These are phyloP conservation scores for Tortrix viridana DNA, from an alignment of 2,888 invertebrate genomes.

Conservation along the genomic window DNA sequence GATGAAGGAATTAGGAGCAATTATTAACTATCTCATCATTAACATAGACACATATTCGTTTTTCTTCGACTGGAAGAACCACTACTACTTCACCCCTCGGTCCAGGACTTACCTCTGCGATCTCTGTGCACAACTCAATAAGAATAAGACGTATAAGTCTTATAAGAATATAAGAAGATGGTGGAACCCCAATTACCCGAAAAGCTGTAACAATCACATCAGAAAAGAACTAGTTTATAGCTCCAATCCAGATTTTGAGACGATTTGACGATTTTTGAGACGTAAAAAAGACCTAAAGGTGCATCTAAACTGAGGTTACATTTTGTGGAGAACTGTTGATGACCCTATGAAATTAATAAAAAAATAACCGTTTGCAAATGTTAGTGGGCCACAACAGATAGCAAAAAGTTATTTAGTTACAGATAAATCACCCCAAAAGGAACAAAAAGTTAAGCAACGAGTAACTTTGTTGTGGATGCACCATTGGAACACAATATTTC, in stretches of 20 bases:
- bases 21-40: conserved; percentile 66
- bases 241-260: neutral
- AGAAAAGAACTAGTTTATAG: neutral
- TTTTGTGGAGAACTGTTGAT: too few relatives aligned
- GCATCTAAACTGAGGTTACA: too few relatives aligned
- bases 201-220: conserved; percentile 48
- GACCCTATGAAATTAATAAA: too few relatives aligned
- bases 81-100: conserved; percentile 60
- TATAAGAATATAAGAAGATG: conserved; percentile 57
- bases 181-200: conserved; percentile 65
- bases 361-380: too few relatives aligned
- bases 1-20: conserved; percentile 63
- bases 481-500: too few relatives aligned
- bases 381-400: too few relatives aligned
- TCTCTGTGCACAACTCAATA: conserved; percentile 62
- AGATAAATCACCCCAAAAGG: too few relatives aligned
- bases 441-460: too few relatives aligned
- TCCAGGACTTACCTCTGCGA: conserved; percentile 61
- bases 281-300: too few relatives aligned
- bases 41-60: conserved; percentile 58
- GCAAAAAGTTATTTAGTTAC: too few relatives aligned
- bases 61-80: conserved; percentile 73
- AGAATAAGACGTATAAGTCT: conserved; percentile 41
- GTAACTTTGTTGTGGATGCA: too few relatives aligned
- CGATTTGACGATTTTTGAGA: neutral